Percentiles rank a stretch among this genome's conserved stretches.
These are phyloP conservation scores for Melanotaenia maccullochi DNA, from an alignment of 2,797 vertebrate genomes.

Conservation along the genomic window DNA sequence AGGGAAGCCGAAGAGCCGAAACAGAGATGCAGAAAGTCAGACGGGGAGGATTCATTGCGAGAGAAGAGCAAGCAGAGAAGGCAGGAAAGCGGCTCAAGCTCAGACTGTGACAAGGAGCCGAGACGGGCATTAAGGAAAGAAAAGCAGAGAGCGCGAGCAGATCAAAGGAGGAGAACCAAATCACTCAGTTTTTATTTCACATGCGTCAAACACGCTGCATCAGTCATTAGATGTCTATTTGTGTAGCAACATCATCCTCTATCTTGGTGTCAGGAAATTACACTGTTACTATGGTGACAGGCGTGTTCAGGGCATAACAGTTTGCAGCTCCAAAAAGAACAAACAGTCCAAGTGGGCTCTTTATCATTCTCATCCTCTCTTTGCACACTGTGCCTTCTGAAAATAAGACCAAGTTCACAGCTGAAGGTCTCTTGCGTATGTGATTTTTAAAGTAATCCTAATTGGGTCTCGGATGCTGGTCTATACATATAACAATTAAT, in stretches of 20 bases:
- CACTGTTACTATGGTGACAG: conserved; percentile 67
- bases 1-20: conserved; percentile 55
- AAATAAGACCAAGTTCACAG: neutral
- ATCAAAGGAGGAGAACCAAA: conserved; percentile 45
- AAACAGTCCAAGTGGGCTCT: conserved; percentile 10
- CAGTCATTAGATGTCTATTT: conserved; percentile 45
- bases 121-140: conserved; percentile 58
- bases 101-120: conserved; percentile 47
- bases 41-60: conserved; percentile 63
- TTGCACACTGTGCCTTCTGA: conserved; percentile 8
- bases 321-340: conserved; percentile 17
- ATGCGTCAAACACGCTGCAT: conserved; percentile 22
- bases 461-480: conserved; percentile 6
- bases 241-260: conserved; percentile 26
- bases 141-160: conserved; percentile 25
- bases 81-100: conserved; percentile 41
- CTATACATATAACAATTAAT: conserved; percentile 8
- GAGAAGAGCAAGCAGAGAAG: conserved; percentile 48
- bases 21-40: conserved; percentile 29
- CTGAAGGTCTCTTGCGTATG: neutral
- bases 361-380: neutral
- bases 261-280: conserved; percentile 31
- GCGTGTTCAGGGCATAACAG: conserved; percentile 35
- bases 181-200: conserved; percentile 12
- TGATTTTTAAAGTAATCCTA: neutral